phyloP scores from a whole-genome alignment of 2,113 vertebrate species.

The Hydrolagus affinis region DNA sequence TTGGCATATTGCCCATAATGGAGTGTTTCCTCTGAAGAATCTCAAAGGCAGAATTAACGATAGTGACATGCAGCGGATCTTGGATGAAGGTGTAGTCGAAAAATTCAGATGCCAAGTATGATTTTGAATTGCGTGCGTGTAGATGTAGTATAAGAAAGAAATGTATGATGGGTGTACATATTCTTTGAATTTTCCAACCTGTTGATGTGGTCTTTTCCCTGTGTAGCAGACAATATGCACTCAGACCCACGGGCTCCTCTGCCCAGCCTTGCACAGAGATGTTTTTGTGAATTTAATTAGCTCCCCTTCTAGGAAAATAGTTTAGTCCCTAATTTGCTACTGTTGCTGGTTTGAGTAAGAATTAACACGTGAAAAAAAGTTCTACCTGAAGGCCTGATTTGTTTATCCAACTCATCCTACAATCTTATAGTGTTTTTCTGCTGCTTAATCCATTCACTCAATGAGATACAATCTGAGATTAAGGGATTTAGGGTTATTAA shows the following conservation, averaged over 20 bases:
- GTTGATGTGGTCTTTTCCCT: slow-evolving; percentile 59
- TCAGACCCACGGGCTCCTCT: slow-evolving; percentile 97
- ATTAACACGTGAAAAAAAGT: slow-evolving; percentile 64
- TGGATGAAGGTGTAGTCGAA: not conserved
- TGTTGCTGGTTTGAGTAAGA: slow-evolving; percentile 57
- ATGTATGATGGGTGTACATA: not conserved
- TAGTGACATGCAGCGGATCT: not conserved
- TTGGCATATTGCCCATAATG: not conserved
- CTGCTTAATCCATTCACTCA: slow-evolving; percentile 36
- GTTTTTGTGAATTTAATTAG: slow-evolving; percentile 98
- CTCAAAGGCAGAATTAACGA: not conserved
- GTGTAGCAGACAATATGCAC: slow-evolving; percentile 74
- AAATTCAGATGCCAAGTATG: not conserved
- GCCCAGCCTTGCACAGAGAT: slow-evolving; percentile 87
- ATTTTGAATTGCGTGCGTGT: not conserved
- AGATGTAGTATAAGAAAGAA: not conserved
- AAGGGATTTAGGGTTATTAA: slow-evolving; percentile 45
- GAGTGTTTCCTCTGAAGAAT: not conserved
- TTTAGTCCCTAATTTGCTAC: slow-evolving; percentile 60
- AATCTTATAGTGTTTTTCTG: slow-evolving; percentile 5
- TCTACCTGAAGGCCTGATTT: slow-evolving; percentile 45
- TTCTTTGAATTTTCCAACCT: slow-evolving; percentile 51
- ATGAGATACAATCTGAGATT: slow-evolving; percentile 43
- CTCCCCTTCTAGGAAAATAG: slow-evolving; percentile 63
- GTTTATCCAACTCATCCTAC: slow-evolving; percentile 46